Base-by-base conservation (phyloP, 2,113 vertebrate genomes). In the Pteropus alecto region DNA sequence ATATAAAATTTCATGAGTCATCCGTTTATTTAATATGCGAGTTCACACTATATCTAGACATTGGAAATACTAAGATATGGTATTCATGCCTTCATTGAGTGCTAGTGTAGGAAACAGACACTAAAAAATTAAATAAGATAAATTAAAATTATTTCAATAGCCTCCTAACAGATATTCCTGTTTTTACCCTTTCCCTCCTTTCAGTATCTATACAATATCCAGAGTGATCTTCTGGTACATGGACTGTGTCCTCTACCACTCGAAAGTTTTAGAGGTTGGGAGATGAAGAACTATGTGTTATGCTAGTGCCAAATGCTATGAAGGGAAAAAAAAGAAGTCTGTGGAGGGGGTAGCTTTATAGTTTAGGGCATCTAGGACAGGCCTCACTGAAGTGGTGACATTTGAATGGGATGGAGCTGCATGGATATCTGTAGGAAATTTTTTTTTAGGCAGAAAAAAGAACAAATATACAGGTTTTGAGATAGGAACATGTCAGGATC, bases 71-170 rank as follows among this genome's bases (percentile, higher is more conserved):
- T 11, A 4, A 83, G 28, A 10, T 67, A 14, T 78, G 43, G 9
- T 71, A 46, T 71, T 43, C 14, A 30, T 67, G 5, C 54, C 46
- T 11, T 77, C 60, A 28, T 10, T 79, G 60, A 83, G 54, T 61
- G 86, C 30, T 46, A 22, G 22, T 67, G 2, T 14, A 90, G 46
- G 33, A 93, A 73, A 65, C 14, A 85, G 43, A 89, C 54, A 15
- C 18, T 86, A 84, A 73, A 56, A 73, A 67, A 19, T 15, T 86
- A 79, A 56, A 43, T 58, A 58, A 89, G 35, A 63, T 87, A 67
- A 77, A 68, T 92, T n/a, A 93, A 48, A 83, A 63, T 78, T 73
- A 91, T 35, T 86, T 81, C 74, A 86, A 18, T 73, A 87, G 81
- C 26, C 33, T 71, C 51, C 63, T 81, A 74, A 67, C 3, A 26